These are phyloP conservation scores for Microtus oregoni DNA, from an alignment of 2,113 vertebrate species.

Conservation along the genomic window DNA sequence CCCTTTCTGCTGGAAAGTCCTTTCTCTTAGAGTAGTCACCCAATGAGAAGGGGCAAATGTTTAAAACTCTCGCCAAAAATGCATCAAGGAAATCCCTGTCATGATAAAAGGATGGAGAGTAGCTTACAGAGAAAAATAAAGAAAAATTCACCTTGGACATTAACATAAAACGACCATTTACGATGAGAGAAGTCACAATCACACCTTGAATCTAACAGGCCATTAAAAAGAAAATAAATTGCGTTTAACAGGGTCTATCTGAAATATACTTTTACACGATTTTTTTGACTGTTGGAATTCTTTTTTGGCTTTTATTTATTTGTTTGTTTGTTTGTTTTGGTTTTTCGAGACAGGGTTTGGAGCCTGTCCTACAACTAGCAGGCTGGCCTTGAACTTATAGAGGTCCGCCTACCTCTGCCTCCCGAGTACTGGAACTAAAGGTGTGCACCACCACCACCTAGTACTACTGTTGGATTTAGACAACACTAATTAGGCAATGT, in stretches of 20 bases:
- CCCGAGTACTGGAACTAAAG: too few species aligned
- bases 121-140: slow-evolving; percentile 9
- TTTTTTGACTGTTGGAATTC: neutral
- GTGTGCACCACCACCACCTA: too few species aligned
- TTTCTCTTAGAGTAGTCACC: slow-evolving; percentile 22
- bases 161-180: neutral
- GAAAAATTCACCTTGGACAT: slow-evolving; percentile 4
- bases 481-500: neutral
- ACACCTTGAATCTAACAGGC: slow-evolving; percentile 44
- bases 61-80: slow-evolving; percentile 8
- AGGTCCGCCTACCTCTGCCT: too few species aligned
- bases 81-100: neutral
- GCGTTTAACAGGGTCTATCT: slow-evolving; percentile 38
- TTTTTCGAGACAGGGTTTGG: too few species aligned
- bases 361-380: too few species aligned
- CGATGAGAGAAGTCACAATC: neutral
- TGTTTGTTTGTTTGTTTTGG: too few species aligned
- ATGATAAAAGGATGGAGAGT: slow-evolving; percentile 23
- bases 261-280: slow-evolving; percentile 15
- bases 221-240: slow-evolving; percentile 49
- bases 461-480: neutral
- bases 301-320: too few species aligned
- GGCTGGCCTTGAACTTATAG: too few species aligned
- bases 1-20: slow-evolving; percentile 36
- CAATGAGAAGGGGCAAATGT: neutral